Conservation (phyloP, 1,140 invertebrate species). For the Anastrepha obliqua region DNA sequence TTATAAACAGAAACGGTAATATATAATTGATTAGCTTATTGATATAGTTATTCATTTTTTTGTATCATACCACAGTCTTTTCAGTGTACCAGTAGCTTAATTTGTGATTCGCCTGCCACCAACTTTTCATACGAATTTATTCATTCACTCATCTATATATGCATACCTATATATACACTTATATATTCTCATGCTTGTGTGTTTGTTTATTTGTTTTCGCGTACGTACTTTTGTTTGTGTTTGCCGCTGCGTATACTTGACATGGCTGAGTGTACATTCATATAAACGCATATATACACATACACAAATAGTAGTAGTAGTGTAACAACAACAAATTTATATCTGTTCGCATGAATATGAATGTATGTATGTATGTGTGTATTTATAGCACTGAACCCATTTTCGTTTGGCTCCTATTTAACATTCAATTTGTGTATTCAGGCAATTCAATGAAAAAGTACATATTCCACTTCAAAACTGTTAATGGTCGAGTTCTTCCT, state of each 20-base stretch:
- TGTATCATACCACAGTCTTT: too few species aligned
- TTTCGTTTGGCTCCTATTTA: conserved; percentile 8
- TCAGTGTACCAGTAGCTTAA: background rate
- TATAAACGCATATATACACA: background rate
- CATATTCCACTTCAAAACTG: conserved; percentile 40
- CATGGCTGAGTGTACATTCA: background rate
- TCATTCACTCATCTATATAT: background rate
- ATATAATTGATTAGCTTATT: too few species aligned
- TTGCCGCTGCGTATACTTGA: background rate
- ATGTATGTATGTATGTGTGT: background rate
- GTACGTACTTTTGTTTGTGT: conserved; percentile 17
- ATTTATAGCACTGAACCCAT: background rate
- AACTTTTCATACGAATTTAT: background rate
- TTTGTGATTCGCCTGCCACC: background rate
- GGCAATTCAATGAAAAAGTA: conserved; percentile 39
- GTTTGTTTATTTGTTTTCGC: conserved; percentile 25
- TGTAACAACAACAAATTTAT: too few species aligned
- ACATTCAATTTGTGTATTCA: conserved; percentile 46
- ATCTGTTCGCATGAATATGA: background rate
- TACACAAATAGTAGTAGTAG: too few species aligned
- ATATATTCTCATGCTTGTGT: background rate
- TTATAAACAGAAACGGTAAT: too few species aligned
- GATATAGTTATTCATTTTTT: too few species aligned
- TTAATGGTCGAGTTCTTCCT: conserved; percentile 42
- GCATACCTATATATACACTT: background rate